These are phyloP conservation scores for Psittacula derbiana DNA, from an alignment of 2,797 vertebrate genomes.

Conservation along the genomic window DNA sequence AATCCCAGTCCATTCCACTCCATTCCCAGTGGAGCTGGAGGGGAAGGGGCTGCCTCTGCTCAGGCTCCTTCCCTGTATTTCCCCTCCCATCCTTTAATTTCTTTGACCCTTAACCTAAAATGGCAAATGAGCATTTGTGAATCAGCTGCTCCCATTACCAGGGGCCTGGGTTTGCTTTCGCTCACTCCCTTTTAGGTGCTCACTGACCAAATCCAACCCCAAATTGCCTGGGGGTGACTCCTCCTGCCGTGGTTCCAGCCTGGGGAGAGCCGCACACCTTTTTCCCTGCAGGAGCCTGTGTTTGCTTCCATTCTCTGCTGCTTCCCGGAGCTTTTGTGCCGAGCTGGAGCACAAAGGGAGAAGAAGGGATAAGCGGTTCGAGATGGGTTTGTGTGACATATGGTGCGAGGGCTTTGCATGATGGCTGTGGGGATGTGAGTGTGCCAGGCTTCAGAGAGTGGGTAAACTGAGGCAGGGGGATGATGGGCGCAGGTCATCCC, in stretches of 20 bases:
- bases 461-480: not conserved
- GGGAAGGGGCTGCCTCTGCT: not conserved
- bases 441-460: not conserved
- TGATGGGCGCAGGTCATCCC: rapidly evolving
- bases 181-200: not conserved
- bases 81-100: not conserved
- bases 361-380: not conserved
- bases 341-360: not conserved
- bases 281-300: not conserved
- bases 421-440: rapidly evolving
- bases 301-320: not conserved
- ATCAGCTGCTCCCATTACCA: not conserved
- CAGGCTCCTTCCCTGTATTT: not conserved
- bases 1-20: not conserved
- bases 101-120: not conserved
- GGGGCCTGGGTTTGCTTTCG: not conserved
- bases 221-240: rapidly evolving
- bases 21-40: not conserved
- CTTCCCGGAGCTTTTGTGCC: not conserved
- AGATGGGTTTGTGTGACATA: not conserved
- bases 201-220: not conserved
- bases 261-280: not conserved
- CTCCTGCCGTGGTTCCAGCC: not conserved
- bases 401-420: not conserved
- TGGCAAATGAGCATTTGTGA: not conserved